phyloP scores from a whole-genome alignment of 2,113 vertebrate genomes.

The Trematomus loennbergii region DNA sequence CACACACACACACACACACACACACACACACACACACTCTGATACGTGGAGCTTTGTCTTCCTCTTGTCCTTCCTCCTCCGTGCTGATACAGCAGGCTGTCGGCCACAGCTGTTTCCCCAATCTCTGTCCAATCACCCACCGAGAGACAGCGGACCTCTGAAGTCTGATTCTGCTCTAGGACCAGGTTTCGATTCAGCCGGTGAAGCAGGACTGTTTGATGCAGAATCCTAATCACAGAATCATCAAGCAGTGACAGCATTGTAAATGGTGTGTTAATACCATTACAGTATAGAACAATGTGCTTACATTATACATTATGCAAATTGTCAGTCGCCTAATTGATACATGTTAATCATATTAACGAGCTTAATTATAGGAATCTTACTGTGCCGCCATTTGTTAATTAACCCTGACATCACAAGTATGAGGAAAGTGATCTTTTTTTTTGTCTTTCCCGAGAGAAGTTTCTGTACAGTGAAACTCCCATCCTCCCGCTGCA shows the following conservation, averaged over 20 bases:
- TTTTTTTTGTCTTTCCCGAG: slow-evolving; percentile 57
- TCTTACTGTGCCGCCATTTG: slow-evolving; percentile 96
- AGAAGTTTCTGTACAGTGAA: slow-evolving; percentile 4
- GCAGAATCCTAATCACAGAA: slow-evolving; percentile 71
- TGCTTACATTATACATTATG: slow-evolving; percentile 98
- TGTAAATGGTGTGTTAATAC: slow-evolving; percentile 87
- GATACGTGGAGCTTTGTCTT: slow-evolving; percentile 58
- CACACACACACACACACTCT: background rate
- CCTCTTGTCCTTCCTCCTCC: slow-evolving; percentile 50
- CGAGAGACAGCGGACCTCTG: slow-evolving; percentile 57
- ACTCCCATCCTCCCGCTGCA: background rate
- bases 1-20: no score
- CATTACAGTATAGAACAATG: slow-evolving; percentile 92
- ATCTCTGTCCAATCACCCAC: slow-evolving; percentile 73
- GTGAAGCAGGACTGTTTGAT: slow-evolving; percentile 44
- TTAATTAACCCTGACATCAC: slow-evolving; percentile 97
- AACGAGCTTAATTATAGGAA: slow-evolving; percentile 99
- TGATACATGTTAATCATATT: slow-evolving; percentile 99
- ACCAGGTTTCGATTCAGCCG: slow-evolving; percentile 38
- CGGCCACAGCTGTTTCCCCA: slow-evolving; percentile 76
- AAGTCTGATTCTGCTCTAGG: slow-evolving; percentile 57
- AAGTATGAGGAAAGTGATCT: slow-evolving; percentile 76
- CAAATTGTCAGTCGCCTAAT: slow-evolving; percentile 94
- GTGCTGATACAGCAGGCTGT: slow-evolving; percentile 74
- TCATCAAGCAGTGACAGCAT: slow-evolving; percentile 70